phyloP scores from a whole-genome alignment of 2,113 vertebrate genomes.

The Callopanchax toddi region DNA sequence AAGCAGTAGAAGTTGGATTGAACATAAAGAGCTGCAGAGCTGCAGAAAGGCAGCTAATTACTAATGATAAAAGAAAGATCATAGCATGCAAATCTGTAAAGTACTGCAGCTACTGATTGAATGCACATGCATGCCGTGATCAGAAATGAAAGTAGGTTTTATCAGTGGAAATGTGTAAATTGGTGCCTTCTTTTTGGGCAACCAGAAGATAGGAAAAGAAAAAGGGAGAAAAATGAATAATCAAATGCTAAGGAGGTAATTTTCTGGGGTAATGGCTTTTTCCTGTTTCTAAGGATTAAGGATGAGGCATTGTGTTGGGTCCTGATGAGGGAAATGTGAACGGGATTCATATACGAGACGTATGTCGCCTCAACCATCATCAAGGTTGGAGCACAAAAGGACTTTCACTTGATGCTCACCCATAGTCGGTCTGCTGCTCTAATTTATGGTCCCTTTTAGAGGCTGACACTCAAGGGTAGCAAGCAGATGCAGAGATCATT shows the following conservation, averaged over 20 bases:
- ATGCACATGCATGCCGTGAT: neutral
- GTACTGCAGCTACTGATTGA: neutral
- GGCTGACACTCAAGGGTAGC: slow-evolving; percentile 3
- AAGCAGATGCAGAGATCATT: slow-evolving; percentile 46
- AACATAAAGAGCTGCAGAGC: slow-evolving; percentile 1
- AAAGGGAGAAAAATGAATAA: slow-evolving; percentile 43
- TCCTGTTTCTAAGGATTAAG: slow-evolving; percentile 58
- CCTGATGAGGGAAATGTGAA: slow-evolving; percentile 45
- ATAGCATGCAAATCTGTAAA: neutral
- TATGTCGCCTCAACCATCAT: slow-evolving; percentile 16
- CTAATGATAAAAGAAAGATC: slow-evolving; percentile 1
- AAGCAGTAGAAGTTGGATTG: slow-evolving; percentile 1
- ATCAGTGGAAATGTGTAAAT: slow-evolving; percentile 10
- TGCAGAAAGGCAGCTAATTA: slow-evolving; percentile 10
- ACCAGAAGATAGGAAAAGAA: slow-evolving; percentile 8
- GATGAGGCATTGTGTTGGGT: slow-evolving; percentile 46
- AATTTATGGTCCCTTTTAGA: slow-evolving; percentile 34
- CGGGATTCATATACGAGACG: slow-evolving; percentile 19
- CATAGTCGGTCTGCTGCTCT: slow-evolving; percentile 12
- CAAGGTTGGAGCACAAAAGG: slow-evolving; percentile 5
- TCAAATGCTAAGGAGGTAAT: slow-evolving; percentile 68
- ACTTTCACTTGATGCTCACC: slow-evolving; percentile 24
- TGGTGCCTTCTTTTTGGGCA: slow-evolving; percentile 12
- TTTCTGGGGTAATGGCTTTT: slow-evolving; percentile 65
- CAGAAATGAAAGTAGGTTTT: slow-evolving; percentile 9